These are phyloP conservation scores for Pseudorhombus dupliciocellatus DNA, from an alignment of 2,113 vertebrate species.

Conservation along the genomic window DNA sequence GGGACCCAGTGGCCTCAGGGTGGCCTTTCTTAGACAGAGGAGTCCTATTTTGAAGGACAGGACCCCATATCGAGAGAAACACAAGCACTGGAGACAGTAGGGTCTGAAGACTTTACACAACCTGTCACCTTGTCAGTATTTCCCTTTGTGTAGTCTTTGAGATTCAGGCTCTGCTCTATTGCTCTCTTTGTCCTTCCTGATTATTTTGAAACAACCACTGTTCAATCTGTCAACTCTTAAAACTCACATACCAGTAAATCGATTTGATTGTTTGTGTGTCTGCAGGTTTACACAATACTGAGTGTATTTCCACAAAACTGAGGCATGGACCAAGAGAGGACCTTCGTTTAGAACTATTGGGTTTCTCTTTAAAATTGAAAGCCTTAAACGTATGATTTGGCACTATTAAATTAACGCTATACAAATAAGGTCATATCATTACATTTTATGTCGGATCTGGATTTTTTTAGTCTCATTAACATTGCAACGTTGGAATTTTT, in stretches of 20 bases:
- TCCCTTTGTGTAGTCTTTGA: constrained; percentile 36
- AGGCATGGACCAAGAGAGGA: too few relatives aligned
- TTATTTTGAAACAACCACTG: constrained; percentile 6
- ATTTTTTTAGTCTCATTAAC: too few relatives aligned
- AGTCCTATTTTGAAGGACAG: constrained; percentile 72
- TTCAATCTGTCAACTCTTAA: constrained; percentile 11
- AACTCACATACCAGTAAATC: background rate
- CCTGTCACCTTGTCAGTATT: constrained; percentile 58
- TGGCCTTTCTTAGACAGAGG: constrained; percentile 61
- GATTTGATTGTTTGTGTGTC: too few relatives aligned
- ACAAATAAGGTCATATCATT: too few relatives aligned
- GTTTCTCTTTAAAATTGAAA: too few relatives aligned
- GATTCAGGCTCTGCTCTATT: constrained; percentile 34
- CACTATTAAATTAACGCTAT: too few relatives aligned
- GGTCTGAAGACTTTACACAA: constrained; percentile 65
- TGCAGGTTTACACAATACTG: too few relatives aligned
- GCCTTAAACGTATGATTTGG: too few relatives aligned
- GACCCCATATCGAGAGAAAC: constrained; percentile 67
- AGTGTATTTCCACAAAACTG: too few relatives aligned
- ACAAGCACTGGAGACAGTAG: constrained; percentile 68
- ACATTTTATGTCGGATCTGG: too few relatives aligned
- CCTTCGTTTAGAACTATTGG: too few relatives aligned
- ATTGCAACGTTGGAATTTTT: too few relatives aligned
- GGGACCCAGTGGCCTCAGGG: constrained; percentile 58
- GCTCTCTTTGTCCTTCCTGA: background rate